A percentile compares a stretch with the other conserved stretches of the same genome.
Evolutionary conservation across 53 echinoderm and acorn worm genomes (phyloP).

Genomic region (Astropecten irregularis): DNA sequence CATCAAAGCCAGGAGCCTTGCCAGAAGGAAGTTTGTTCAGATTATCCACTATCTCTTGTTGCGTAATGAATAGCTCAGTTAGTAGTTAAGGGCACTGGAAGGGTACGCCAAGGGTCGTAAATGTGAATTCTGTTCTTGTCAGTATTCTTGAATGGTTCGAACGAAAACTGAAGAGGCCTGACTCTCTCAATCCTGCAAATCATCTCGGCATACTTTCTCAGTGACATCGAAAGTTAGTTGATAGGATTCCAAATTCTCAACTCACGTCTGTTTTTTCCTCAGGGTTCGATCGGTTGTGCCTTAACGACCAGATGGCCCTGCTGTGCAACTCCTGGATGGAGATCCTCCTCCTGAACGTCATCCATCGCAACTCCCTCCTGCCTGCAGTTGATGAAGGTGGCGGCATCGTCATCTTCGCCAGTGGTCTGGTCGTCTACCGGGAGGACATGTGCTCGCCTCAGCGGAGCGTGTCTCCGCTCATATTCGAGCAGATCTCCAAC

Average conservation of each 20-base stretch:
- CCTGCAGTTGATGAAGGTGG: neutral
- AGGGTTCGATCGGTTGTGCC: conserved; percentile 80
- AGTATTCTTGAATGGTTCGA: too few species aligned
- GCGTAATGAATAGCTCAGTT: too few species aligned
- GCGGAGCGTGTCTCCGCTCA: conserved; percentile 5
- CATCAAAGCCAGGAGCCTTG: neutral
- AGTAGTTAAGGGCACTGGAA: too few species aligned
- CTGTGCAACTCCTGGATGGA: conserved; percentile 95
- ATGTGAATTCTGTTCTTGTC: too few species aligned
- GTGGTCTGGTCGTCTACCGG: conserved; percentile 43
- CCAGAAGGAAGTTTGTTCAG: neutral
- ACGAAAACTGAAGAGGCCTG: too few species aligned
- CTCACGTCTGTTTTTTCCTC: too few species aligned
- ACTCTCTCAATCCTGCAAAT: too few species aligned
- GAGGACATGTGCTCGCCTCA: conserved; percentile 23
- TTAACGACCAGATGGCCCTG: conserved; percentile 86
- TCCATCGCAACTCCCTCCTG: conserved; percentile 80
- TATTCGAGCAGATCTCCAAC: conserved; percentile 59
- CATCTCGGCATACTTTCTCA: too few species aligned
- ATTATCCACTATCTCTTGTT: neutral
- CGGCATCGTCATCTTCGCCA: conserved; percentile 73
- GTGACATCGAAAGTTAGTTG: too few species aligned
- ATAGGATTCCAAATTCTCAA: too few species aligned
- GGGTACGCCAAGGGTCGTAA: too few species aligned
- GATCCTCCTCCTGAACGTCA: conserved; percentile 80